phyloP scores from a whole-genome alignment of 2,797 vertebrate genomes.

The Manis javanica region DNA sequence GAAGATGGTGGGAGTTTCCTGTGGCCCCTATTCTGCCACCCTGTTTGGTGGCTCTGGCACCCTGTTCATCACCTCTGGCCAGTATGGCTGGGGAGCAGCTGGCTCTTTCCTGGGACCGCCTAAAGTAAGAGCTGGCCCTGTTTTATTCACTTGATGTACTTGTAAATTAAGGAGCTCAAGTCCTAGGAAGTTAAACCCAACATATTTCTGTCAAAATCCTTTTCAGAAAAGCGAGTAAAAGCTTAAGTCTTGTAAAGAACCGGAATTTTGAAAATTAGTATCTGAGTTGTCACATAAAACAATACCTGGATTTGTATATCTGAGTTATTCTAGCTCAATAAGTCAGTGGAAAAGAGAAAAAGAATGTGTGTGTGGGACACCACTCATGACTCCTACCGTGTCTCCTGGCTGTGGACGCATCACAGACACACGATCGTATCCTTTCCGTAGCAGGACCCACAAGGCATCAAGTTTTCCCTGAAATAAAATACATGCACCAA shows the following conservation, averaged over 20 bases:
- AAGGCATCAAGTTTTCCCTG: constrained; percentile 97
- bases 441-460: constrained; percentile 95
- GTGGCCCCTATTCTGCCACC: background rate
- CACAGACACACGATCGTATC: constrained; percentile 97
- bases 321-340: background rate
- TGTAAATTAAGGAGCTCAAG: background rate
- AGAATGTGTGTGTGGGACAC: background rate
- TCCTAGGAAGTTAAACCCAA: background rate
- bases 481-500: constrained; percentile 58
- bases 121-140: background rate
- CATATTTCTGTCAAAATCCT: constrained; percentile 16
- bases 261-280: background rate
- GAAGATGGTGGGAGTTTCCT: background rate
- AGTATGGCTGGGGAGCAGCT: background rate
- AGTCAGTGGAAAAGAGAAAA: background rate
- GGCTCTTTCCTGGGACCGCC: background rate
- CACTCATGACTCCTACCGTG: constrained; percentile 89
- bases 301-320: background rate
- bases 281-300: constrained; percentile 22
- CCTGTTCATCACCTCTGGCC: background rate
- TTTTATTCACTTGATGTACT: background rate
- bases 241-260: background rate
- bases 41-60: background rate
- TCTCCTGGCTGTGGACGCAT: constrained; percentile 98
- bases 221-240: constrained; percentile 52